phyloP scores from a whole-genome alignment of 2,888 invertebrate genomes.

The Argyresthia albistria region DNA sequence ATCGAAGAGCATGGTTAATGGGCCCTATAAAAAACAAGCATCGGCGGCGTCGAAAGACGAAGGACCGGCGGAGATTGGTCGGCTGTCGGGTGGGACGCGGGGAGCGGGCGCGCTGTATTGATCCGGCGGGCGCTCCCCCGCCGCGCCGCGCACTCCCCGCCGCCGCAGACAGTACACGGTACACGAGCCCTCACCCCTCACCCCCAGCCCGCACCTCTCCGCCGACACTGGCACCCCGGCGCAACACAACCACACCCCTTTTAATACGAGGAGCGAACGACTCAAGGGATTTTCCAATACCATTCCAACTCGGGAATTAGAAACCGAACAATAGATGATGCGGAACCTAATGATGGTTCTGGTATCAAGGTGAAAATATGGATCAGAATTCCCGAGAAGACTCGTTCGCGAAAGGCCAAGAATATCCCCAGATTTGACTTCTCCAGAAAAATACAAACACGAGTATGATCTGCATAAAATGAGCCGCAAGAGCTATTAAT shows the following conservation, averaged over 20 bases:
- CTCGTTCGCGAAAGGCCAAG: not conserved
- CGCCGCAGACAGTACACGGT: constrained; percentile 51
- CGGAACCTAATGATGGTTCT: constrained; percentile 9
- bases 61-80: constrained; percentile 65
- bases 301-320: constrained; percentile 46
- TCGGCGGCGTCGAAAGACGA: constrained; percentile 66
- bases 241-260: constrained; percentile 66
- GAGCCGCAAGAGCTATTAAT: not conserved
- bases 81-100: constrained; percentile 30
- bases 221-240: constrained; percentile 31
- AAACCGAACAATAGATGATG: constrained; percentile 21
- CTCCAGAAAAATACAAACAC: not conserved
- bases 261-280: constrained; percentile 49
- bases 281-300: constrained; percentile 70
- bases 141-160: constrained; percentile 16
- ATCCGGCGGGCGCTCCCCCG: constrained; percentile 29
- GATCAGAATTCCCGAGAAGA: not conserved
- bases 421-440: not conserved
- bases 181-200: constrained; percentile 33
- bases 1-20: constrained; percentile 62
- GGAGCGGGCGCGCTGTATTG: constrained; percentile 52
- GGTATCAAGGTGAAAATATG: no score
- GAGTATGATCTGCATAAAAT: not conserved
- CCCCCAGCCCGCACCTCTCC: constrained; percentile 23
- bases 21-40: constrained; percentile 64